These are phyloP conservation scores for Melanotus villosus DNA, from an alignment of 2,888 invertebrate genomes.

Conservation along the genomic window DNA sequence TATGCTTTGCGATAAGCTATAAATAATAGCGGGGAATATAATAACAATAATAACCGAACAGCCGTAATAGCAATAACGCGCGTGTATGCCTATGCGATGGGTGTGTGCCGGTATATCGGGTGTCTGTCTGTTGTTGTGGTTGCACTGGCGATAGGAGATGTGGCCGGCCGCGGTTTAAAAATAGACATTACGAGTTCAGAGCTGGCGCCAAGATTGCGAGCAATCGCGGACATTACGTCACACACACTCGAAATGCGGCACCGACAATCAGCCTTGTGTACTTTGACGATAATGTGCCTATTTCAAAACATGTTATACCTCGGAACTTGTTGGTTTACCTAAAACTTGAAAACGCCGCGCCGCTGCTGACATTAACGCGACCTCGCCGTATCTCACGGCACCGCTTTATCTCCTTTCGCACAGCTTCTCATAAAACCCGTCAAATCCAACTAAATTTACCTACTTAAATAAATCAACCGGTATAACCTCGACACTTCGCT, in stretches of 20 bases:
- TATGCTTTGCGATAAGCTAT: neutral
- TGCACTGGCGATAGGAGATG: slow-evolving; percentile 41
- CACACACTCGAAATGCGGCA: slow-evolving; percentile 47
- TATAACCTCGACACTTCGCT: neutral
- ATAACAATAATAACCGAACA: slow-evolving; percentile 3
- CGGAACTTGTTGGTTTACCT: slow-evolving; percentile 25
- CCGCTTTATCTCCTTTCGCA: slow-evolving; percentile 5
- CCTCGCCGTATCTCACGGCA: slow-evolving; percentile 5
- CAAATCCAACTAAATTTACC: slow-evolving; percentile 19
- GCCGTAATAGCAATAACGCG: slow-evolving; percentile 18
- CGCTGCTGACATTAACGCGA: slow-evolving; percentile 17
- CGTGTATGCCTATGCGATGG: slow-evolving; percentile 26
- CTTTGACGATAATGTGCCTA: slow-evolving; percentile 35
- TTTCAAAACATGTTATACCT: slow-evolving; percentile 27
- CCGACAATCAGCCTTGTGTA: slow-evolving; percentile 38
- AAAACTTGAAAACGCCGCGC: slow-evolving; percentile 27
- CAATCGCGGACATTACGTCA: slow-evolving; percentile 72
- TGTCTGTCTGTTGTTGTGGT: slow-evolving; percentile 42
- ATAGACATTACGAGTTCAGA: slow-evolving; percentile 72
- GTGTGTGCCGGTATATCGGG: slow-evolving; percentile 42
- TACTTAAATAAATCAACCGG: slow-evolving; percentile 1
- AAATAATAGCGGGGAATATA: slow-evolving; percentile 6
- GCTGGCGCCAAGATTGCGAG: slow-evolving; percentile 73
- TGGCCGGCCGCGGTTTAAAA: slow-evolving; percentile 66
- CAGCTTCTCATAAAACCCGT: neutral